These are phyloP conservation scores for Pseudoatta argentina DNA, from an alignment of 1,140 invertebrate genomes.

Conservation along the genomic window DNA sequence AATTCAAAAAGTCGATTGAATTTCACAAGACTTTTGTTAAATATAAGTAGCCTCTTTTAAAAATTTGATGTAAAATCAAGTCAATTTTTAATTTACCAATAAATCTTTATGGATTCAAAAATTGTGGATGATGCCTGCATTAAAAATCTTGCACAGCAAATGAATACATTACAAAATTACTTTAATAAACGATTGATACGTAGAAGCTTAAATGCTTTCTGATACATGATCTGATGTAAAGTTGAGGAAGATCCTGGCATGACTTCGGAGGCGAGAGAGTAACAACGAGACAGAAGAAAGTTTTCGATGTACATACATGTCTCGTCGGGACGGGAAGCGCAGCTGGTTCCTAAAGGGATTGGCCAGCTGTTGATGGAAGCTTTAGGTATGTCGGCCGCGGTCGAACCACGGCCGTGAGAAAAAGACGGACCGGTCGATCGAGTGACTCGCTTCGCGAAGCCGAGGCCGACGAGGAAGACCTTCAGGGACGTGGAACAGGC, in stretches of 20 bases:
- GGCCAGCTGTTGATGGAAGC: conserved; percentile 82
- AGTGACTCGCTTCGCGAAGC: conserved; percentile 69
- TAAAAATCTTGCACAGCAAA: background rate
- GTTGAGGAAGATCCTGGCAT: background rate
- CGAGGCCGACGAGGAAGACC: conserved; percentile 74
- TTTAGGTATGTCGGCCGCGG: conserved; percentile 77
- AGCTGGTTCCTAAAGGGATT: conserved; percentile 80
- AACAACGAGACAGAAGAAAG: conserved; percentile 20
- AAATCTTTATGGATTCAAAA: background rate
- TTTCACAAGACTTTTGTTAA: background rate
- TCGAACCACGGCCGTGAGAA: conserved; percentile 79
- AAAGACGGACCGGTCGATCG: conserved; percentile 71
- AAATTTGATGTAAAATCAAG: background rate
- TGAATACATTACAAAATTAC: background rate
- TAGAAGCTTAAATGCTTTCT: background rate
- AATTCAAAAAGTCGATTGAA: background rate
- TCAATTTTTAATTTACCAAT: background rate
- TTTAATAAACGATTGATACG: background rate
- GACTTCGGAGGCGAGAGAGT: background rate
- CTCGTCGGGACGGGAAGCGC: conserved; percentile 74
- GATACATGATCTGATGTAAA: conserved; percentile 29
- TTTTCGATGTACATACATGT: conserved; percentile 64
- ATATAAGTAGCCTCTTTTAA: background rate
- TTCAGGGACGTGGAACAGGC: conserved; percentile 72
- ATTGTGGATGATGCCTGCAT: background rate